Conservation (phyloP, 2,888 invertebrate species). For the Eledona agricola region DNA sequence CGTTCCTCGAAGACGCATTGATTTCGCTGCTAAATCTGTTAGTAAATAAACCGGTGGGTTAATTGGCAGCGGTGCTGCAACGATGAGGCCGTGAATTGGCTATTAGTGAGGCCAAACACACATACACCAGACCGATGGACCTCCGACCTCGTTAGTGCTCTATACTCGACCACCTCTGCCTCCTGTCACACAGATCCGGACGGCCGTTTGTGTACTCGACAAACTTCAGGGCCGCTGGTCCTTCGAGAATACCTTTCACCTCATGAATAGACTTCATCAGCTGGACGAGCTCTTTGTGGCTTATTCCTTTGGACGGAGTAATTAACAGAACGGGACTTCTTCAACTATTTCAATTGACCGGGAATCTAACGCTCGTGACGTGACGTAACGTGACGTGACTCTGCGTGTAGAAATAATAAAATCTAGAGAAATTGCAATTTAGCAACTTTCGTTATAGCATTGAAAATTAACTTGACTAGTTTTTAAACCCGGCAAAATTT, state of each 20-base stretch:
- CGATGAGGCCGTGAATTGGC: slow-evolving; percentile 63
- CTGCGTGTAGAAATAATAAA: too few species aligned
- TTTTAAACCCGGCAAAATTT: too few species aligned
- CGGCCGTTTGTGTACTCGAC: slow-evolving; percentile 19
- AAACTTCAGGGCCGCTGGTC: slow-evolving; percentile 23
- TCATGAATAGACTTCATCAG: slow-evolving; percentile 36
- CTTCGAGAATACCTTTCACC: slow-evolving; percentile 34
- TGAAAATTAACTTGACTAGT: too few species aligned
- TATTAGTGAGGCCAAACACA: slow-evolving; percentile 65
- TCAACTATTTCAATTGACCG: too few species aligned
- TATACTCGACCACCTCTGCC: slow-evolving; percentile 37
- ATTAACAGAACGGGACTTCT: too few species aligned
- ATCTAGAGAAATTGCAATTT: too few species aligned
- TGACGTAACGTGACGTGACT: too few species aligned
- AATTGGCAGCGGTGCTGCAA: slow-evolving; percentile 59
- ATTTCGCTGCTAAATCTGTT: slow-evolving; percentile 45
- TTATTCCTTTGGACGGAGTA: slow-evolving; percentile 24
- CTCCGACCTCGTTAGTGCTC: slow-evolving; percentile 35
- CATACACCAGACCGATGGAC: slow-evolving; percentile 46
- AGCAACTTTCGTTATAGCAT: too few species aligned
- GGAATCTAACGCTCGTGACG: too few species aligned
- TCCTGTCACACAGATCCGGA: slow-evolving; percentile 8
- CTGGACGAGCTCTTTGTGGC: slow-evolving; percentile 2
- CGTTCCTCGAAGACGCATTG: slow-evolving; percentile 17
- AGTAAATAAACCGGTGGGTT: slow-evolving; percentile 60